Percentiles rank a stretch among this genome's conserved stretches.
These are phyloP conservation scores for Phalacrocorax carbo DNA, from an alignment of 2,113 vertebrate species.

Conservation along the genomic window DNA sequence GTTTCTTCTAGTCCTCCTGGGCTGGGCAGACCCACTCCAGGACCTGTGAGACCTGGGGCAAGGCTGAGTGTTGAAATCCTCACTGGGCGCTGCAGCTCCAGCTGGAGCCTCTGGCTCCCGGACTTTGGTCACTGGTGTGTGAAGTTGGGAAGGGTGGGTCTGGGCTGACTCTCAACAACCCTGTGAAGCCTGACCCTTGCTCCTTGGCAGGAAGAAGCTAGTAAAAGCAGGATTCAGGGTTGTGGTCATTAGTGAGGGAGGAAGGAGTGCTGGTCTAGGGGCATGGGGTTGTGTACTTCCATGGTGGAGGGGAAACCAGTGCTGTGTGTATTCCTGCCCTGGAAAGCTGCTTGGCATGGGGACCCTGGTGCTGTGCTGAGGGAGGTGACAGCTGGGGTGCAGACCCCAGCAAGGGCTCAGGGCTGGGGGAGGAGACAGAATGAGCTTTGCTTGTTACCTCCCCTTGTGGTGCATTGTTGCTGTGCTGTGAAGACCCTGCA, in stretches of 20 bases:
- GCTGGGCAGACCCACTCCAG: background rate
- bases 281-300: background rate
- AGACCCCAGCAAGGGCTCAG: fast-evolving
- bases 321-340: background rate
- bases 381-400: fast-evolving
- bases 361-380: background rate
- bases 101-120: background rate
- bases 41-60: background rate
- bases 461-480: fast-evolving
- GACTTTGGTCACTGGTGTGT: background rate
- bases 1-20: background rate
- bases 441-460: background rate
- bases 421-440: background rate
- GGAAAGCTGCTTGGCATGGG: fast-evolving
- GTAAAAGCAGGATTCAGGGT: background rate
- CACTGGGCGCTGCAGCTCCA: background rate
- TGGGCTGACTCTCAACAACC: background rate
- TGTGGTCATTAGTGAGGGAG: background rate
- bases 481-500: background rate
- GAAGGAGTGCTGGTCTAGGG: fast-evolving
- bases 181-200: background rate
- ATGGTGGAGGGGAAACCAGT: fast-evolving
- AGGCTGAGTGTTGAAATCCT: background rate
- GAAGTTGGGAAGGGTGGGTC: background rate
- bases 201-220: background rate